A percentile compares a stretch with the other conserved stretches of the same genome.
phyloP scores from a whole-genome alignment of 2,888 invertebrate species.

The Cotesia congregata region DNA sequence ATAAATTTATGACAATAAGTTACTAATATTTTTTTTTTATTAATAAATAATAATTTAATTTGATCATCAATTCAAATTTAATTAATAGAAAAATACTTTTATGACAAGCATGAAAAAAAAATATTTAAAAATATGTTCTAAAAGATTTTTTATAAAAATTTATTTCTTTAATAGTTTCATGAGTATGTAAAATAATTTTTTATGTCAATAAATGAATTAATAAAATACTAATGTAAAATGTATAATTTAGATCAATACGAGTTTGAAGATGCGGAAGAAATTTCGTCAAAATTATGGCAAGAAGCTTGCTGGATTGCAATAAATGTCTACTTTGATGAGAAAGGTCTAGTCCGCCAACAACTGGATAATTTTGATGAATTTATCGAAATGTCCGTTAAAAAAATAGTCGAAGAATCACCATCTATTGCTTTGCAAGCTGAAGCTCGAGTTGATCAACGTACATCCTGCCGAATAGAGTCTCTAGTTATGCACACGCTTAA shows the following conservation, averaged over 20 bases:
- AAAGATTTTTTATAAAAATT: too few species aligned
- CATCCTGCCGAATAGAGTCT: slow-evolving; percentile 91
- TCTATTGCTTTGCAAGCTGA: slow-evolving; percentile 98
- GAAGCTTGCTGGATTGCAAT: slow-evolving; percentile 99
- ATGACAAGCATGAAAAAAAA: too few species aligned
- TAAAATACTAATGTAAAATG: background rate
- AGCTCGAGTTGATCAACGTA: slow-evolving; percentile 97
- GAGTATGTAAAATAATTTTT: too few species aligned
- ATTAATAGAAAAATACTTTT: too few species aligned
- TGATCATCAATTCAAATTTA: too few species aligned
- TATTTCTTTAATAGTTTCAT: too few species aligned
- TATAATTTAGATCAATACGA: slow-evolving; percentile 72
- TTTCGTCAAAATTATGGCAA: slow-evolving; percentile 98
- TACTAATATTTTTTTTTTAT: too few species aligned
- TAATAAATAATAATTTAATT: too few species aligned
- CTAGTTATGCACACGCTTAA: slow-evolving; percentile 90
- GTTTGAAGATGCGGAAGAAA: slow-evolving; percentile 93
- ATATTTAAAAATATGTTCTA: too few species aligned
- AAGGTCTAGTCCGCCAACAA: slow-evolving; percentile 98
- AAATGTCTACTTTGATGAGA: slow-evolving; percentile 99
- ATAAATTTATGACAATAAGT: too few species aligned
- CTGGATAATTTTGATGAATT: slow-evolving; percentile 99
- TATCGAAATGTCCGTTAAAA: slow-evolving; percentile 99
- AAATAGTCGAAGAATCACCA: slow-evolving; percentile 99
- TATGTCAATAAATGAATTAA: too few species aligned